Percentiles rank a stretch among this genome's conserved stretches.
These are phyloP conservation scores for Eulemur macaco DNA, from an alignment of 2,113 vertebrate genomes.

Conservation along the genomic window DNA sequence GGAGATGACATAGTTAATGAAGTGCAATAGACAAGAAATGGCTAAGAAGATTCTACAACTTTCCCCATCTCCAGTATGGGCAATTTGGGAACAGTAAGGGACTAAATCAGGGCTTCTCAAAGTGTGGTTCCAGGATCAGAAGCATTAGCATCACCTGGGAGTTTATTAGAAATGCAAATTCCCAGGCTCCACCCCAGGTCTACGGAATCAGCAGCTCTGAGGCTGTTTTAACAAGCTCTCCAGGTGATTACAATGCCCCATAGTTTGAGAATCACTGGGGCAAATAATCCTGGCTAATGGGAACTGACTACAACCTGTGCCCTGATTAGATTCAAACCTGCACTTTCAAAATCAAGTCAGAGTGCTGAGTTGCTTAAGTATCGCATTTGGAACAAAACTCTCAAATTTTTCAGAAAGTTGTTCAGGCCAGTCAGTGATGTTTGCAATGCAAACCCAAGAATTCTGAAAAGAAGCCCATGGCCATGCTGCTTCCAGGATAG, in stretches of 20 bases:
- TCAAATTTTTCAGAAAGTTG: background rate
- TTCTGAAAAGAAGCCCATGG: background rate
- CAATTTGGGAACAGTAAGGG: background rate
- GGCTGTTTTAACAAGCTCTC: background rate
- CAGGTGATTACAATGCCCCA: background rate
- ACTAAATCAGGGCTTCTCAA: background rate
- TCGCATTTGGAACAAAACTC: background rate
- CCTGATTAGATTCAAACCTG: background rate
- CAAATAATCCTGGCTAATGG: background rate
- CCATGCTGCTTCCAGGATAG: background rate
- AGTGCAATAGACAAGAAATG: background rate
- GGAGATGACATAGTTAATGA: background rate
- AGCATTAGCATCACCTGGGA: background rate
- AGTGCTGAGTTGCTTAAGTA: background rate
- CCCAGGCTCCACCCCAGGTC: background rate
- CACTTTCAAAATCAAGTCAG: conserved; percentile 12
- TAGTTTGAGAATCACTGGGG: background rate
- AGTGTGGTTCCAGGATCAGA: background rate
- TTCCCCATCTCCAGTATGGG: too few species aligned
- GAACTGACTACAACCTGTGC: too few species aligned
- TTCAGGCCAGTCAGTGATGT: background rate
- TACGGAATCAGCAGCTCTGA: background rate
- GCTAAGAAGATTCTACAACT: background rate
- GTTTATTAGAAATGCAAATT: background rate
- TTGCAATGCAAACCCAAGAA: background rate